Evolutionary conservation across 2,888 invertebrate species (phyloP).

Genomic region (Disparrhopalites patrizii): DNA sequence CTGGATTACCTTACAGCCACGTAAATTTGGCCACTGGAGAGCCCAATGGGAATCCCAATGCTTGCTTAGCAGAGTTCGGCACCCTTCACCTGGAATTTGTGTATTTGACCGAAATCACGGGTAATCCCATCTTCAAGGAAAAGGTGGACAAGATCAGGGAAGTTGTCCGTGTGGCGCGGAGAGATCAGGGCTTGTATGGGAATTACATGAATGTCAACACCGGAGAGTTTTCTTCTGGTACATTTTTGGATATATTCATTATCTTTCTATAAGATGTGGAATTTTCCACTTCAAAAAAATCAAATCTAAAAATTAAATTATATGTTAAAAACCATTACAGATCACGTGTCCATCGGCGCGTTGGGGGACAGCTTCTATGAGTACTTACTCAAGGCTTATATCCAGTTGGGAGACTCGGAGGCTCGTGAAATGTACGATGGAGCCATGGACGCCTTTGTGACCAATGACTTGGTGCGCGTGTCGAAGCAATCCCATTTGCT

Average conservation of each 20-base stretch:
- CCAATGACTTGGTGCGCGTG: slow-evolving; percentile 38
- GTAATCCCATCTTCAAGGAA: slow-evolving; percentile 77
- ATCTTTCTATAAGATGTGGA: background rate
- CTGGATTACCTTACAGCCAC: slow-evolving; percentile 77
- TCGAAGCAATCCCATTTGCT: slow-evolving; percentile 40
- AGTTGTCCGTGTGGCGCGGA: slow-evolving; percentile 36
- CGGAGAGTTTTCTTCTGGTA: slow-evolving; percentile 42
- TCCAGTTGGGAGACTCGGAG: slow-evolving; percentile 69
- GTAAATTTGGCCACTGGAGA: slow-evolving; percentile 6
- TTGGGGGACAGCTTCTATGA: slow-evolving; percentile 98
- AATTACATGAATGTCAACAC: slow-evolving; percentile 38
- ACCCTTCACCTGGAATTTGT: slow-evolving; percentile 94
- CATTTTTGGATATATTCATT: background rate
- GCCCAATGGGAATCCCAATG: background rate
- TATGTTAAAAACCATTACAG: too few species aligned
- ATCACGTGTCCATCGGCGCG: slow-evolving; percentile 90
- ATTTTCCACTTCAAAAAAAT: too few species aligned
- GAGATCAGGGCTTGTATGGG: slow-evolving; percentile 44
- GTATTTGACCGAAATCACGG: slow-evolving; percentile 92
- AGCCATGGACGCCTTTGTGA: slow-evolving; percentile 45
- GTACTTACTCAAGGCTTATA: slow-evolving; percentile 91
- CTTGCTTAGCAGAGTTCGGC: slow-evolving; percentile 92
- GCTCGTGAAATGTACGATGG: slow-evolving; percentile 49
- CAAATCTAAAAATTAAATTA: too few species aligned
- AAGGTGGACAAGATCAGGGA: slow-evolving; percentile 78